Percentiles rank a stretch among this genome's conserved stretches.
Conservation (phyloP, 2,113 vertebrate genomes). For the Clarias batrachus region DNA sequence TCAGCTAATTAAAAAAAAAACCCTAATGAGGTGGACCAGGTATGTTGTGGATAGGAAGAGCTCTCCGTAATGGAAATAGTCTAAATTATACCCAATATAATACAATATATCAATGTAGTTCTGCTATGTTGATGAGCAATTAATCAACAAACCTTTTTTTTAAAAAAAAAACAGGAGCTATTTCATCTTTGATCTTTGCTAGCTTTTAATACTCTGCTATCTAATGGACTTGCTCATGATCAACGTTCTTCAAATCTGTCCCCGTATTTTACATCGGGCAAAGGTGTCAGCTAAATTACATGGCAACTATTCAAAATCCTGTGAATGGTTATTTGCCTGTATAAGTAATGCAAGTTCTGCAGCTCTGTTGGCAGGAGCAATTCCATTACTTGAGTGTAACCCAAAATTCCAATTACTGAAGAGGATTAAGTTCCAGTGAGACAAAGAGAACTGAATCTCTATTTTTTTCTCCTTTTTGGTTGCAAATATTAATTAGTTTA, state of each 20-base stretch:
- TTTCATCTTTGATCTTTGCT: slow-evolving; percentile 10
- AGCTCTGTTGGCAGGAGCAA: slow-evolving; percentile 29
- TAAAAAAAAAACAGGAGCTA: not conserved
- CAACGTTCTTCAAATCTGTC: not conserved
- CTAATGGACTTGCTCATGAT: not conserved
- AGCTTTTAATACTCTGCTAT: not conserved
- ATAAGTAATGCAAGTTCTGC: slow-evolving; percentile 23
- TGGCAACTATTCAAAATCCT: slow-evolving; percentile 23
- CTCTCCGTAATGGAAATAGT: not conserved
- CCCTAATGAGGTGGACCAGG: not conserved
- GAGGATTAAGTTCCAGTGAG: slow-evolving; percentile 15
- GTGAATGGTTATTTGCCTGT: slow-evolving; percentile 1
- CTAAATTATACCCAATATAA: not conserved
- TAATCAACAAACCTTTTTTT: not conserved
- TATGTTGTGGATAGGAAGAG: not conserved
- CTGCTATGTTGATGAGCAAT: slow-evolving; percentile 9
- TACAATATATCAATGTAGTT: not conserved
- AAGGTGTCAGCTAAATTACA: slow-evolving; percentile 24
- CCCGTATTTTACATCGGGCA: not conserved
- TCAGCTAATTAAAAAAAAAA: not conserved
- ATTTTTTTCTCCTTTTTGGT: not conserved
- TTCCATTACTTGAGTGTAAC: not conserved
- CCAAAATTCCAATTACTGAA: slow-evolving; percentile 27
- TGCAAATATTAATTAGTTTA: not conserved
- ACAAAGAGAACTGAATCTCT: not conserved